Base-by-base conservation (phyloP, 2,797 vertebrate species). In the Synaphobranchus kaupii region DNA sequence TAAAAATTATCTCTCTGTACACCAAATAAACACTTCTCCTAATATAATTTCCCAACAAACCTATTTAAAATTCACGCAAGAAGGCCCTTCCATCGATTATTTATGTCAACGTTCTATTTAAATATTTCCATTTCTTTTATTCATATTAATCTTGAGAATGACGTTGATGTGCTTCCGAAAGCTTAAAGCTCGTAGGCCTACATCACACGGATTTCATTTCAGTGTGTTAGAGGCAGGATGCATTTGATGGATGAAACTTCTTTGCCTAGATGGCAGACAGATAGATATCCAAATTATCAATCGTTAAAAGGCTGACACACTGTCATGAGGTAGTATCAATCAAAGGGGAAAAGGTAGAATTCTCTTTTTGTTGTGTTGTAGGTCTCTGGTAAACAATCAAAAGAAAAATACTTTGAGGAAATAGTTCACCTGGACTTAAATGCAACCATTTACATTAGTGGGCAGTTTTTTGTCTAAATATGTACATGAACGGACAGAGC, bases 211-310 rank as follows among this genome's bases (percentile, higher is more conserved):
- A 86, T 86, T 86, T 80, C 56, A 86, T 80, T 80, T 86, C 85
- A 58, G 44, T 44, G 39, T 80, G 71, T 58, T 80, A 44, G 31
- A 54, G 71, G 10, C 10, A 48, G 52, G 85, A 54, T 52, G 50
- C 73, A 20, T 31, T 60, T 86, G 85, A 86, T 52, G 31, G 85
- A 86, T 73, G 73, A 68, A 13, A 34, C 85, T 54, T 78, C 25
- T 66, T 78, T 68, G 44, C 17, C 47, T 73, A 76, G 25, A 78
- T 73, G 85, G 13, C 85, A 86, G 85, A 50, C 52, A 78, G 85
- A 86, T 60, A 86, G 85, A 86, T 80, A 86, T 86, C 52, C 71
- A 86, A 86, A 86, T 86, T 86, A 86, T 60, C 50, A 22, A 60
- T 81, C 85, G 78, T 54, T 54, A 86, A 81, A 66, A 81, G 71